phyloP scores from a whole-genome alignment of 2,113 vertebrate genomes.

The Elephantulus edwardii region DNA sequence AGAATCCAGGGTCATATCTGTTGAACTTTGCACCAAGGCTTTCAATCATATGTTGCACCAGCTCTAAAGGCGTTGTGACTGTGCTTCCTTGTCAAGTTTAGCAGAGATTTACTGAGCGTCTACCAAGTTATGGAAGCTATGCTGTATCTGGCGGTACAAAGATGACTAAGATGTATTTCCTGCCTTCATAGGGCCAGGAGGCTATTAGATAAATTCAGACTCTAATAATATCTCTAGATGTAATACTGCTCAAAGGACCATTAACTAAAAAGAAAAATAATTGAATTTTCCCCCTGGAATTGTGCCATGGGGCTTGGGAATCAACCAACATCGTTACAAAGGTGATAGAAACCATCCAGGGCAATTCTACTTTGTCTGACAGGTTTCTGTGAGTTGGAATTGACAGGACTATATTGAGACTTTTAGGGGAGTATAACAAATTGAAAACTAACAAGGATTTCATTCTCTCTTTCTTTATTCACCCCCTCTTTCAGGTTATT shows the following conservation, averaged over 20 bases:
- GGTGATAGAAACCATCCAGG: neutral
- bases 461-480: neutral
- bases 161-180: neutral
- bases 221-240: neutral
- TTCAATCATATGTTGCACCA: neutral
- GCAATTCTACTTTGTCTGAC: neutral
- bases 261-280: conserved; percentile 1
- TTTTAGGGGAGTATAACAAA: neutral
- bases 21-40: neutral
- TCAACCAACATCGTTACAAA: neutral
- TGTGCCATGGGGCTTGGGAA: neutral
- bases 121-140: neutral
- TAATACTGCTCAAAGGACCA: neutral
- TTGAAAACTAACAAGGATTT: neutral
- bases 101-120: neutral
- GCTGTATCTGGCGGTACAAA: too few species aligned
- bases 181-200: neutral
- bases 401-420: too few species aligned
- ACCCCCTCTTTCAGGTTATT: neutral
- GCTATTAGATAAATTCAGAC: neutral
- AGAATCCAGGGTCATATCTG: too few species aligned
- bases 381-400: neutral
- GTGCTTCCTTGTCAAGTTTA: neutral
- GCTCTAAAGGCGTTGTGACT: neutral
- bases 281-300: conserved; percentile 11